Conservation (phyloP, 92 coral and sea anemone genomes). For the Virgularia gustaviana region DNA sequence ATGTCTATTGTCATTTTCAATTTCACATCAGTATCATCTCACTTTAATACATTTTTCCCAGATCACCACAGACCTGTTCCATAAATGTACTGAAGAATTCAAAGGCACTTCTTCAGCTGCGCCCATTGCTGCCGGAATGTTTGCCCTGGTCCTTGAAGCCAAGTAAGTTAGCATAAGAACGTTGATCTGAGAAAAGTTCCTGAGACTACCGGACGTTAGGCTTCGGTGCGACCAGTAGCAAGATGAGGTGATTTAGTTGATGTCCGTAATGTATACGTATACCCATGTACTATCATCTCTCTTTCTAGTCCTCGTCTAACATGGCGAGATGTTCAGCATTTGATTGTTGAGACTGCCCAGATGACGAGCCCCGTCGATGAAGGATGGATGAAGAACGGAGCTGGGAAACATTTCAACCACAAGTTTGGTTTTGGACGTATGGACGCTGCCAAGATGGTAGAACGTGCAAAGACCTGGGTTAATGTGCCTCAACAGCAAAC, state of each 20-base stretch:
- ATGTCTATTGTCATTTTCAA: too few relatives aligned
- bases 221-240: too few relatives aligned
- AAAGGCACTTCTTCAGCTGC: slow-evolving; percentile 99
- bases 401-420: slow-evolving; percentile 88
- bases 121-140: slow-evolving; percentile 91
- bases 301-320: slow-evolving; percentile 59
- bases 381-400: slow-evolving; percentile 95
- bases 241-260: background rate
- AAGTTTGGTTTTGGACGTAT: slow-evolving; percentile 96
- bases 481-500: slow-evolving; percentile 60
- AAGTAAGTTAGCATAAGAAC: slow-evolving; percentile 82
- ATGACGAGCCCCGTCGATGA: slow-evolving; percentile 99
- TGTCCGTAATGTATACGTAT: background rate
- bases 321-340: slow-evolving; percentile 95
- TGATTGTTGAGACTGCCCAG: slow-evolving; percentile 81
- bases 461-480: slow-evolving; percentile 67
- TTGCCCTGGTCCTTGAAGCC: slow-evolving; percentile 77
- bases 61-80: slow-evolving; percentile 89
- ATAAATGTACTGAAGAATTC: slow-evolving; percentile 92
- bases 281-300: background rate
- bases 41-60: slow-evolving; percentile 24
- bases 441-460: slow-evolving; percentile 91
- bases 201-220: too few relatives aligned
- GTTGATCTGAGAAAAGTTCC: too few relatives aligned
- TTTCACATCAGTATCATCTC: background rate